Evolutionary conservation across 1,140 invertebrate species (phyloP).

Genomic region (Drosophila aff.): DNA sequence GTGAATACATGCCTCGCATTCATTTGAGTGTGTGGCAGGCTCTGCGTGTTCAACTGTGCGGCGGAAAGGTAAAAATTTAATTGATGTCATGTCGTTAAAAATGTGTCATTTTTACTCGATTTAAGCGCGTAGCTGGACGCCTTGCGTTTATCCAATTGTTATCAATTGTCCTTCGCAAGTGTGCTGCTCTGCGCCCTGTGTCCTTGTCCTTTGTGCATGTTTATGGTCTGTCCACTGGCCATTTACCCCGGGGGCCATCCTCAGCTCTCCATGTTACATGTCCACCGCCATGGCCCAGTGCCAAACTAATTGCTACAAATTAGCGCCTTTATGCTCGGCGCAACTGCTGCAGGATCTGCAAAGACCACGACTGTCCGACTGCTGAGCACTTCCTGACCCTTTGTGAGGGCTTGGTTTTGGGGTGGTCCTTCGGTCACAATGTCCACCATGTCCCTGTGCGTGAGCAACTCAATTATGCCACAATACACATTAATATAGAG

Average conservation of each 20-base stretch:
- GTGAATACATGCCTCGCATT: conserved; percentile 1
- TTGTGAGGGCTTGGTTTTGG: conserved; percentile 4
- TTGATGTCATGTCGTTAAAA: conserved; percentile 78
- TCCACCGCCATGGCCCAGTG: conserved; percentile 34
- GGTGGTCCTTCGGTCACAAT: background rate
- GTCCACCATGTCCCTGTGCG: conserved; percentile 42
- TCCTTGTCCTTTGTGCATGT: conserved; percentile 35
- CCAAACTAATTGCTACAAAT: conserved; percentile 78
- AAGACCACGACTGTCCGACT: conserved; percentile 39
- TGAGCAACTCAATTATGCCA: conserved; percentile 56
- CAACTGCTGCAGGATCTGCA: conserved; percentile 28
- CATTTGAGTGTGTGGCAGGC: conserved; percentile 35
- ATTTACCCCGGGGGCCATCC: conserved; percentile 15
- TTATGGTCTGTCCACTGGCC: conserved; percentile 32
- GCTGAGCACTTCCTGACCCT: conserved; percentile 45
- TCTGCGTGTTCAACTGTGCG: conserved; percentile 14
- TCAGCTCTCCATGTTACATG: conserved; percentile 9
- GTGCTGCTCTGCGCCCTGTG: conserved; percentile 3
- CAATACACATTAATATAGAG: conserved; percentile 46
- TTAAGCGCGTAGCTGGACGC: conserved; percentile 39
- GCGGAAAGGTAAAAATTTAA: conserved; percentile 71
- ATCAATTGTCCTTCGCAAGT: conserved; percentile 63
- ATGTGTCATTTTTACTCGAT: conserved; percentile 47
- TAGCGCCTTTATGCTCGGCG: conserved; percentile 74
- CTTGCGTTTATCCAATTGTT: conserved; percentile 65